phyloP scores from a whole-genome alignment of 2,797 vertebrate species.

The Mionectes olivaceus region DNA sequence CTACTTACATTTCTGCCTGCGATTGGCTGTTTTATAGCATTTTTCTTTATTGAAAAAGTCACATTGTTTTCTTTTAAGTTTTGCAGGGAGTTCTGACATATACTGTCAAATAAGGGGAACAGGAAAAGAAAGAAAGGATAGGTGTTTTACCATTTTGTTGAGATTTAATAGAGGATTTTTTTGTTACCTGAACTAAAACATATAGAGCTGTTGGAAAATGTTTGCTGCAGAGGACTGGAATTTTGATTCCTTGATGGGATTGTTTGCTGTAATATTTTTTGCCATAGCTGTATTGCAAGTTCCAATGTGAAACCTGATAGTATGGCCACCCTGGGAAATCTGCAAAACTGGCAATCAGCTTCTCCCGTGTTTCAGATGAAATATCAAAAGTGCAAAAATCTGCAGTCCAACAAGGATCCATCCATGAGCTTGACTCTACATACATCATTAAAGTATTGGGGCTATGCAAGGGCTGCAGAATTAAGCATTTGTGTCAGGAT shows the following conservation, averaged over 20 bases:
- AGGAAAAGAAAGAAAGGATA: neutral
- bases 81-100: neutral
- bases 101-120: neutral
- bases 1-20: neutral
- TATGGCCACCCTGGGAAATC: neutral
- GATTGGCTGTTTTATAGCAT: neutral
- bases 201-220: neutral
- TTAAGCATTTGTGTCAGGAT: neutral
- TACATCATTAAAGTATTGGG: neutral
- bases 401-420: neutral
- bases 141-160: neutral
- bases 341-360: neutral
- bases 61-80: neutral
- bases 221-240: neutral
- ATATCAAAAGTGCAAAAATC: slow-evolving; percentile 27
- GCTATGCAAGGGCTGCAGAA: neutral
- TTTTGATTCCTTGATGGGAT: neutral
- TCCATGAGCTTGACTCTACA: neutral
- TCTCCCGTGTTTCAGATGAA: slow-evolving; percentile 21
- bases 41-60: neutral
- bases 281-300: neutral
- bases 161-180: neutral
- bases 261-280: neutral
- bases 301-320: neutral
- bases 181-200: neutral